phyloP scores from a whole-genome alignment of 2,113 vertebrate genomes.

The Dicrurus megarhynchus region DNA sequence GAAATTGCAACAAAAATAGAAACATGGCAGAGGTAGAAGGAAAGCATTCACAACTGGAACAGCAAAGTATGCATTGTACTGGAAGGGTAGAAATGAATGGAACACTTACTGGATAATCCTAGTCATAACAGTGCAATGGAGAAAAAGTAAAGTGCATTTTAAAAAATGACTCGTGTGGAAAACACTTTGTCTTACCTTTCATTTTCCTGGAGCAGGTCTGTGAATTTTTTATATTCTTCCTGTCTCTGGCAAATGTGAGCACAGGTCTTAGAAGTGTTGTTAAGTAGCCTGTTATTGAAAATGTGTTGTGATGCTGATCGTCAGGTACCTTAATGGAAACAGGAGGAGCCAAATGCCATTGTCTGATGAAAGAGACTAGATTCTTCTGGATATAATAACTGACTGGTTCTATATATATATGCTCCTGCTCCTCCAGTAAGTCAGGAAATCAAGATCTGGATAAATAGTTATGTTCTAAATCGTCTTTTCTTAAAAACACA shows the following conservation, averaged over 20 bases:
- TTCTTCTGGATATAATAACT: background rate
- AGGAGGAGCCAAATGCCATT: background rate
- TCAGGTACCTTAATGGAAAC: background rate
- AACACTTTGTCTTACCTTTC: background rate
- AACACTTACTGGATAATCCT: background rate
- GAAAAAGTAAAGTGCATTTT: background rate
- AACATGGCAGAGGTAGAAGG: background rate
- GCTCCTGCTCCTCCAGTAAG: background rate
- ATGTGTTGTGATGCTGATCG: fast-evolving
- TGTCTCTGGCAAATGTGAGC: background rate
- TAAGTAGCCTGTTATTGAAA: background rate
- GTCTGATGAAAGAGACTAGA: background rate
- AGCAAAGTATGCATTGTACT: background rate
- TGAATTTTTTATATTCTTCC: background rate
- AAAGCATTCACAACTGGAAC: background rate
- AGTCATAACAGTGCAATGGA: background rate
- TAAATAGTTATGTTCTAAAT: background rate
- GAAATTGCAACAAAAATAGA: background rate
- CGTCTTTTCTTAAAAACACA: background rate
- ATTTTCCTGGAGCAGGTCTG: background rate
- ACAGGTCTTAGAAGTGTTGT: background rate
- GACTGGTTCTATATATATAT: background rate
- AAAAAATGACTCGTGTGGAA: background rate
- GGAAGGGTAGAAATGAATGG: background rate
- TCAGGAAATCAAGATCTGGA: background rate